Evolutionary conservation across 2,888 invertebrate genomes (phyloP).

Genomic region (Tiliacea aurago): DNA sequence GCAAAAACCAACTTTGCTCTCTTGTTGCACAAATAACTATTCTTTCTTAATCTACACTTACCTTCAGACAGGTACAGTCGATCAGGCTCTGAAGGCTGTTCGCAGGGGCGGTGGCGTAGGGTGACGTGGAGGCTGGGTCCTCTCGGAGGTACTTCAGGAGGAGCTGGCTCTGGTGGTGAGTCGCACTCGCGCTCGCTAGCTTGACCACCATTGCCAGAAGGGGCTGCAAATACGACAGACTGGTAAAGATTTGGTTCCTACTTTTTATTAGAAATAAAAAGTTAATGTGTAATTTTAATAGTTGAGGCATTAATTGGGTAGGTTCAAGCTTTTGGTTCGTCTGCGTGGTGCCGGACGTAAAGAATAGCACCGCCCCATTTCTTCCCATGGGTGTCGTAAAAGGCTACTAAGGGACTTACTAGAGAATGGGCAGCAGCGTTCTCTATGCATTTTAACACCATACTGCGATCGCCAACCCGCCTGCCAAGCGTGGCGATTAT

Average conservation of each 20-base stretch:
- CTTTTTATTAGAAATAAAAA: background rate
- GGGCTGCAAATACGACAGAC: constrained; percentile 42
- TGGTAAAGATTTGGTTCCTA: background rate
- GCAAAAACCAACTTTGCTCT: too few species aligned
- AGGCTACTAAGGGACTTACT: too few species aligned
- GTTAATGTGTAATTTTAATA: background rate
- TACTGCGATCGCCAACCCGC: too few species aligned
- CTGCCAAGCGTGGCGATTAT: too few species aligned
- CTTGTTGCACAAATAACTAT: too few species aligned
- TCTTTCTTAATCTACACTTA: constrained; percentile 63
- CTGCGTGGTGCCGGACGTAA: too few species aligned
- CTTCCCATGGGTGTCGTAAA: too few species aligned
- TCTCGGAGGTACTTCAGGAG: constrained; percentile 96
- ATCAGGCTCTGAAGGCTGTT: constrained; percentile 87
- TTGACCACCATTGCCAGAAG: constrained; percentile 72
- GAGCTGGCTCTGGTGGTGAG: constrained; percentile 96
- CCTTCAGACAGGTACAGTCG: constrained; percentile 87
- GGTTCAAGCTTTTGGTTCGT: background rate
- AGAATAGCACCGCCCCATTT: too few species aligned
- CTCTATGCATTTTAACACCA: too few species aligned
- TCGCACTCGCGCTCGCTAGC: constrained; percentile 91
- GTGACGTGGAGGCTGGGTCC: constrained; percentile 94
- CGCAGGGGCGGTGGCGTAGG: constrained; percentile 87
- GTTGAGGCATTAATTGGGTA: background rate
- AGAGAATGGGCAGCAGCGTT: too few species aligned